A percentile compares a stretch with the other conserved stretches of the same genome.
These are phyloP conservation scores for Glyptemys insculpta DNA, from an alignment of 2,797 vertebrate genomes.

Conservation along the genomic window DNA sequence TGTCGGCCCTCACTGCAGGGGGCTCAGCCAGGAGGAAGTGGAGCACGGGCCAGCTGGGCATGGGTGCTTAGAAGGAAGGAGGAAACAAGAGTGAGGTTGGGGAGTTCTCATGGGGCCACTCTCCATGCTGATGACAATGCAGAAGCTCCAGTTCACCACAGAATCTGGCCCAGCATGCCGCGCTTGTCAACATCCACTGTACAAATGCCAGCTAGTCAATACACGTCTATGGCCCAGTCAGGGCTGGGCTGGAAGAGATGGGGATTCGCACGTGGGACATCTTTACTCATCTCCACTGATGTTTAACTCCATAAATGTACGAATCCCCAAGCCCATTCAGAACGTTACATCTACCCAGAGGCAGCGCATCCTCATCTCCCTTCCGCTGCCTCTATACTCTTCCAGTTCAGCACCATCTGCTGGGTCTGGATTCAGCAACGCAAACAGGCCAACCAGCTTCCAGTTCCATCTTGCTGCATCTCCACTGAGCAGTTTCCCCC, in stretches of 20 bases:
- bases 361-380: not conserved
- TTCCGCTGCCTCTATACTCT: not conserved
- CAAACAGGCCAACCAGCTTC: not conserved
- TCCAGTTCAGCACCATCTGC: not conserved
- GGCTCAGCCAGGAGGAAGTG: not conserved
- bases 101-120: not conserved
- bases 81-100: not conserved
- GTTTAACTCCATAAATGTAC: constrained; percentile 29
- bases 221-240: constrained; percentile 62
- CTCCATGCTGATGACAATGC: not conserved
- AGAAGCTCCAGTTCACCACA: not conserved
- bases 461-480: not conserved
- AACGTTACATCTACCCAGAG: not conserved
- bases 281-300: constrained; percentile 25
- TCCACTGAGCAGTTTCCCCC: not conserved
- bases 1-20: not conserved
- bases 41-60: not conserved
- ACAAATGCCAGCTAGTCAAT: constrained; percentile 67
- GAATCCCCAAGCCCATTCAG: constrained; percentile 1
- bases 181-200: constrained; percentile 56
- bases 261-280: constrained; percentile 62
- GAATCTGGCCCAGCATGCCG: not conserved
- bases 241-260: constrained; percentile 63
- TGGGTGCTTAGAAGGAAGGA: not conserved
- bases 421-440: not conserved